Conservation (phyloP, 2,797 vertebrate genomes). For the Poecilia wingei region DNA sequence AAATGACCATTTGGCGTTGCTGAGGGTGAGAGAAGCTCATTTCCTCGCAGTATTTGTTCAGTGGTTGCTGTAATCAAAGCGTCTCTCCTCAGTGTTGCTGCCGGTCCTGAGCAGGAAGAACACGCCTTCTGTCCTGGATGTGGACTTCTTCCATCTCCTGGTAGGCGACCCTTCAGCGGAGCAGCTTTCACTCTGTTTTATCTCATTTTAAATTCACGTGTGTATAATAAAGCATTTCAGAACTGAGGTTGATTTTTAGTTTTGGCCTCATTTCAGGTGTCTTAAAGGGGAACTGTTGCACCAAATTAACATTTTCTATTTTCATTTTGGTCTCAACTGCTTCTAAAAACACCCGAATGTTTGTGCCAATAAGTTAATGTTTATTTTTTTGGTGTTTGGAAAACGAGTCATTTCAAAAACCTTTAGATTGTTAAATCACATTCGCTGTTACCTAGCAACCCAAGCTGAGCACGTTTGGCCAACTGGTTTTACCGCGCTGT, state of each 20-base stretch:
- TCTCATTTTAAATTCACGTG: not conserved
- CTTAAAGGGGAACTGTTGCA: not conserved
- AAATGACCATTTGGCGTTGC: not conserved
- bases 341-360: too few species aligned
- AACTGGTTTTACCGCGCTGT: too few species aligned
- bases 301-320: too few species aligned
- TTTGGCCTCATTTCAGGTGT: not conserved
- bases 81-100: slow-evolving; percentile 83
- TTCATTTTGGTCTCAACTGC: too few species aligned
- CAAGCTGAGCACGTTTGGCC: too few species aligned
- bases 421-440: too few species aligned
- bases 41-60: not conserved
- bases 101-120: slow-evolving; percentile 85
- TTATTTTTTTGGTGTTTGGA: too few species aligned
- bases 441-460: too few species aligned
- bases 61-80: slow-evolving; percentile 9
- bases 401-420: too few species aligned
- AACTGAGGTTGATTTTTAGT: not conserved
- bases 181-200: not conserved
- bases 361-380: too few species aligned
- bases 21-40: not conserved
- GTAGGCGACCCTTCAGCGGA: slow-evolving; percentile 75
- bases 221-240: not conserved
- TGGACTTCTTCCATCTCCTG: slow-evolving; percentile 94
- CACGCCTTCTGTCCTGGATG: slow-evolving; percentile 88